Percentiles rank a stretch among this genome's conserved stretches.
Evolutionary conservation across 2,888 invertebrate genomes (phyloP).

Genomic region (Eilema griseolum): DNA sequence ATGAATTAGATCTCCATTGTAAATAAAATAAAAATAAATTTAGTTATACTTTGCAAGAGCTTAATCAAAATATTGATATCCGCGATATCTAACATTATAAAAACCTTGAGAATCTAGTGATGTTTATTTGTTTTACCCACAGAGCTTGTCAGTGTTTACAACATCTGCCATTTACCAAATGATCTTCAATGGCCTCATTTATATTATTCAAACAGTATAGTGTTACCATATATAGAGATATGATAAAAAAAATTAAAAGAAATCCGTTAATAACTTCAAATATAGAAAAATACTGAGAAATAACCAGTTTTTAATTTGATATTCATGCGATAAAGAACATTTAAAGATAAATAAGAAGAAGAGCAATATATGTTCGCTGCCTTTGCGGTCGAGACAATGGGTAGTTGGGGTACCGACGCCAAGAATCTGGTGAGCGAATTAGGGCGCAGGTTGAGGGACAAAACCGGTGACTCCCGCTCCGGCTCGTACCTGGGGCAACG

Average conservation of each 20-base stretch:
- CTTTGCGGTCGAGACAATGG: no score
- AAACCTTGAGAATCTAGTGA: conserved; percentile 1
- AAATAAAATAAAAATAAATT: no score
- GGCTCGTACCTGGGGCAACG: no score
- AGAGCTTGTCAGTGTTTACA: neutral
- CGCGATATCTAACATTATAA: neutral
- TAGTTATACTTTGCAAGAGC: no score
- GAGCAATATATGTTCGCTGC: no score
- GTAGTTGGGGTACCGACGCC: no score
- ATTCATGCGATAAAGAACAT: neutral
- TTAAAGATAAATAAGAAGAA: no score
- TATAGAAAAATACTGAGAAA: neutral
- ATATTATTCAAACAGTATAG: conserved; percentile 1
- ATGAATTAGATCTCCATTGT: no score
- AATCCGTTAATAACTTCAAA: neutral
- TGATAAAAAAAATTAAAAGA: neutral
- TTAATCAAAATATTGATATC: no score
- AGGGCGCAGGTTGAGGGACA: no score
- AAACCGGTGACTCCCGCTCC: no score
- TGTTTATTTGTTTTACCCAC: conserved; percentile 1
- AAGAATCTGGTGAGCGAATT: no score
- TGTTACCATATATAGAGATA: neutral
- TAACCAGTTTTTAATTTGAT: neutral
- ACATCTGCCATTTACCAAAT: neutral
- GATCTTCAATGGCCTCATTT: neutral